phyloP scores from a whole-genome alignment of 35 echinoderm and acorn worm genomes.

The Stichopus chloronotus region DNA sequence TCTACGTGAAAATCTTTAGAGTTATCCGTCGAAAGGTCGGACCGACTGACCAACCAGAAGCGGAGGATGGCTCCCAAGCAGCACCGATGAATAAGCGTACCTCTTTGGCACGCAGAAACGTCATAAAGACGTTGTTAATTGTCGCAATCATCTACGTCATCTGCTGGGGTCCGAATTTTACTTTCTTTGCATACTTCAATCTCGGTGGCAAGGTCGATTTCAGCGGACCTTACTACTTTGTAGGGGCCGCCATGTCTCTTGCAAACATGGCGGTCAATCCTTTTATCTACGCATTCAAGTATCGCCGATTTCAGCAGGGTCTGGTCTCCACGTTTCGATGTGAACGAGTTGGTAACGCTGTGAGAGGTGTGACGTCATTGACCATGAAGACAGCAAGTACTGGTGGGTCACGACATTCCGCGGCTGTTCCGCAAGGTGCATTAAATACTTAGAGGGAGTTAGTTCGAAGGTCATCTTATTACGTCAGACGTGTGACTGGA shows the following conservation, averaged over 20 bases:
- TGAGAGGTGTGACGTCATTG: neutral
- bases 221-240: constrained; percentile 24
- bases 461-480: too few relatives aligned
- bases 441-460: neutral
- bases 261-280: constrained; percentile 47
- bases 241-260: constrained; percentile 11
- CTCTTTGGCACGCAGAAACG: constrained; percentile 38
- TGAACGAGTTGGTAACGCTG: neutral
- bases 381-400: neutral
- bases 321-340: neutral
- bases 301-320: constrained; percentile 45
- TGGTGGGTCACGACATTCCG: neutral
- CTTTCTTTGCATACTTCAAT: constrained; percentile 48
- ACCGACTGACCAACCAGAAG: neutral
- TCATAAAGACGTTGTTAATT: constrained; percentile 60
- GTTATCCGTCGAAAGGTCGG: neutral
- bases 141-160: constrained; percentile 55
- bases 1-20: constrained; percentile 53
- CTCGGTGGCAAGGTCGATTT: constrained; percentile 55
- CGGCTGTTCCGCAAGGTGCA: neutral
- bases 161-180: constrained; percentile 62
- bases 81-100: neutral
- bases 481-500: too few relatives aligned
- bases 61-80: neutral
- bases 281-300: constrained; percentile 55